Evolutionary conservation across 2,797 vertebrate species (phyloP).

Genomic region (Sus cebifrons): DNA sequence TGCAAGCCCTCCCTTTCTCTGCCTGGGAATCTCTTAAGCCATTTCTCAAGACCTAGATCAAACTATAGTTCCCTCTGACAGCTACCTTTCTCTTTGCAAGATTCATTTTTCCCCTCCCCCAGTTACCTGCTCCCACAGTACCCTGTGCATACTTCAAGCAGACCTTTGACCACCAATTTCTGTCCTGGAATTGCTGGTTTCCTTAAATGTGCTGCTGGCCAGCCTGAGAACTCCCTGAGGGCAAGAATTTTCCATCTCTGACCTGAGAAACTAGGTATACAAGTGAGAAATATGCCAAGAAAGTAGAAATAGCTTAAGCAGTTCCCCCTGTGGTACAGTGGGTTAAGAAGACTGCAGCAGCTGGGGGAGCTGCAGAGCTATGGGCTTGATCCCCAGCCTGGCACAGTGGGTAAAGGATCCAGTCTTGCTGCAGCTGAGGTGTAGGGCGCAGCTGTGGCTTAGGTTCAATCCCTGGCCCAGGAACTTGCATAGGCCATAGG

Average conservation of each 20-base stretch:
- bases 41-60: conserved; percentile 34
- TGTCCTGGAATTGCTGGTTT: background rate
- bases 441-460: too few relatives aligned
- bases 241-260: background rate
- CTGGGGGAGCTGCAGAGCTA: too few relatives aligned
- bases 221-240: background rate
- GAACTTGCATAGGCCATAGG: too few relatives aligned
- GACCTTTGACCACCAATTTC: background rate
- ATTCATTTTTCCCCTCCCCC: background rate
- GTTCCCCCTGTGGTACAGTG: too few relatives aligned
- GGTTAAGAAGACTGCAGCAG: too few relatives aligned
- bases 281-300: background rate
- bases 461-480: too few relatives aligned
- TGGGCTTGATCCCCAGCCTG: too few relatives aligned
- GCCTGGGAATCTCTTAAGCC: background rate
- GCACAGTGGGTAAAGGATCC: too few relatives aligned
- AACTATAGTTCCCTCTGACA: background rate
- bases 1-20: background rate
- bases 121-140: background rate
- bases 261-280: background rate
- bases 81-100: background rate
- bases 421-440: too few relatives aligned
- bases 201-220: background rate
- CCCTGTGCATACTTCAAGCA: background rate
- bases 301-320: conserved; percentile 36